phyloP scores from a whole-genome alignment of 2,113 vertebrate genomes.

The Pardalotus punctatus region DNA sequence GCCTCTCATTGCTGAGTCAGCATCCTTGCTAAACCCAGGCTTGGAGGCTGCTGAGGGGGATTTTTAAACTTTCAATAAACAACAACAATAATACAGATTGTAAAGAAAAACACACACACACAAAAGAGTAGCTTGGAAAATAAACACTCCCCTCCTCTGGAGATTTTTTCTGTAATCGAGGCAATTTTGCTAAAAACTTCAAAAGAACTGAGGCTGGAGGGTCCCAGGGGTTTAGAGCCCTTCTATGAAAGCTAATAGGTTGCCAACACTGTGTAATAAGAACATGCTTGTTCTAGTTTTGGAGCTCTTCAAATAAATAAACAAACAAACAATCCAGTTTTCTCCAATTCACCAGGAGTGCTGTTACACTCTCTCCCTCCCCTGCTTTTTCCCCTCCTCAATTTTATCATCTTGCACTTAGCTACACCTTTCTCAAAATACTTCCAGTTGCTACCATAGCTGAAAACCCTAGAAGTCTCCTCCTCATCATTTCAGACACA shows the following conservation, averaged over 20 bases:
- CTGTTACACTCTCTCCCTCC: background rate
- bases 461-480: background rate
- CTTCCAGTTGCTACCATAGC: background rate
- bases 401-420: background rate
- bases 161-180: background rate
- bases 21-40: background rate
- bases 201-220: background rate
- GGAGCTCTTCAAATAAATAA: background rate
- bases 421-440: constrained; percentile 7
- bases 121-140: background rate
- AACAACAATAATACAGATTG: background rate
- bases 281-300: background rate
- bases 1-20: background rate
- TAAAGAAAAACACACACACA: background rate
- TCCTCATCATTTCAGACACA: background rate
- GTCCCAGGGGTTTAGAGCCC: background rate
- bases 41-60: background rate
- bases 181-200: background rate
- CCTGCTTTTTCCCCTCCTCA: background rate
- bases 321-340: background rate
- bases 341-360: background rate
- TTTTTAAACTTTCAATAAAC: background rate
- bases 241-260: background rate
- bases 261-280: background rate
- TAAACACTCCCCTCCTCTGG: background rate